phyloP scores from a whole-genome alignment of 2,888 invertebrate species.

The Eristalinus sepulchralis region DNA sequence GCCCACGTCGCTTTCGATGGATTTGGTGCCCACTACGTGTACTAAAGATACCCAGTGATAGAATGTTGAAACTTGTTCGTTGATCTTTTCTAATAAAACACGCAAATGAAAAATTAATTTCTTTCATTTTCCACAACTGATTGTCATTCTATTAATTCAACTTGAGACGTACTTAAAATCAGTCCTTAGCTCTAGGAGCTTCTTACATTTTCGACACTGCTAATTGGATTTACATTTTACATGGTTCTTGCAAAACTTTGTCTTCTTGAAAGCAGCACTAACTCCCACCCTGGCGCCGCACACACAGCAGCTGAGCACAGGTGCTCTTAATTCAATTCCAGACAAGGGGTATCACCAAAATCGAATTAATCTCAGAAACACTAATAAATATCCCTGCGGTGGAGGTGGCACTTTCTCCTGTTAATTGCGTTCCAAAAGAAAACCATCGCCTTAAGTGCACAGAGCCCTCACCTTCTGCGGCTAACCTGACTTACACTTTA shows the following conservation, averaged over 20 bases:
- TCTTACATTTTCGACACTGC: constrained; percentile 1
- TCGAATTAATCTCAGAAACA: constrained; percentile 25
- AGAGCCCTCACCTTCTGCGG: neutral
- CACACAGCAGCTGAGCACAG: constrained; percentile 5
- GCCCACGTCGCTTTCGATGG: constrained; percentile 84
- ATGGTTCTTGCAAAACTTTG: neutral
- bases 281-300: neutral
- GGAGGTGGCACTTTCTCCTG: constrained; percentile 12
- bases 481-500: neutral
- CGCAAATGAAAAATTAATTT: neutral
- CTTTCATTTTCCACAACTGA: neutral
- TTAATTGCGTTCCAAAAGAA: constrained; percentile 38
- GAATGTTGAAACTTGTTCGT: constrained; percentile 4
- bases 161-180: neutral
- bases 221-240: constrained; percentile 43
- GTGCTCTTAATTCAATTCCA: constrained; percentile 44
- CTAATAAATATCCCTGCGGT: constrained; percentile 35
- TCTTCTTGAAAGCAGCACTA: neutral
- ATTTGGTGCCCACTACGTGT: constrained; percentile 83
- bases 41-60: constrained; percentile 78
- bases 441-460: constrained; percentile 26
- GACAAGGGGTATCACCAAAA: constrained; percentile 44
- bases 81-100: constrained; percentile 8
- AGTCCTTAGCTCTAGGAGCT: constrained; percentile 20
- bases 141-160: neutral